Evolutionary conservation across 2,797 vertebrate species (phyloP).

Genomic region (Onychomys torridus): DNA sequence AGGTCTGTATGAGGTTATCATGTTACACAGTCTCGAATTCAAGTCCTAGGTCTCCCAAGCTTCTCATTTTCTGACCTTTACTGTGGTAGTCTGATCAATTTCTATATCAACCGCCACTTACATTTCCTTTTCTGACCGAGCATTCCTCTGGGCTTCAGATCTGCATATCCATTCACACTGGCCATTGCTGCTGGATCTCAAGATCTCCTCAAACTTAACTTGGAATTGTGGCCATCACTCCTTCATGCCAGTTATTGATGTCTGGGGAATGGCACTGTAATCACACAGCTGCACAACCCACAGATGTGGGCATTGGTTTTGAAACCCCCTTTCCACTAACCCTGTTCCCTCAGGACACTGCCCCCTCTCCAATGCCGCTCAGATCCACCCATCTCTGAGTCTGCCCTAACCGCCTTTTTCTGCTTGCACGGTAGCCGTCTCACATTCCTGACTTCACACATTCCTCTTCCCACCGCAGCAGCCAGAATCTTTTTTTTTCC

Average conservation of each 20-base stretch:
- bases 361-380: background rate
- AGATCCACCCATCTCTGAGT: background rate
- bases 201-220: background rate
- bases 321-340: background rate
- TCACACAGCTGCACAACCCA: background rate
- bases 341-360: no score
- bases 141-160: background rate
- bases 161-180: background rate
- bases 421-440: no score
- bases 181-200: background rate
- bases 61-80: slow-evolving; percentile 11
- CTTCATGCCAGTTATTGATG: background rate
- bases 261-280: background rate
- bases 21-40: background rate
- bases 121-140: background rate
- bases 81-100: background rate
- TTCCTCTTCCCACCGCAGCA: background rate
- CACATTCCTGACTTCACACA: background rate
- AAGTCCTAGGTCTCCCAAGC: background rate
- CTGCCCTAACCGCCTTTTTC: background rate
- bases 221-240: background rate
- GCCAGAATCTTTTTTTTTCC: background rate
- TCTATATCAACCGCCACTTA: background rate
- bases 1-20: background rate
- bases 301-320: background rate